phyloP scores from a whole-genome alignment of 1,140 invertebrate species.

The Drosophila sulfurigaster region DNA sequence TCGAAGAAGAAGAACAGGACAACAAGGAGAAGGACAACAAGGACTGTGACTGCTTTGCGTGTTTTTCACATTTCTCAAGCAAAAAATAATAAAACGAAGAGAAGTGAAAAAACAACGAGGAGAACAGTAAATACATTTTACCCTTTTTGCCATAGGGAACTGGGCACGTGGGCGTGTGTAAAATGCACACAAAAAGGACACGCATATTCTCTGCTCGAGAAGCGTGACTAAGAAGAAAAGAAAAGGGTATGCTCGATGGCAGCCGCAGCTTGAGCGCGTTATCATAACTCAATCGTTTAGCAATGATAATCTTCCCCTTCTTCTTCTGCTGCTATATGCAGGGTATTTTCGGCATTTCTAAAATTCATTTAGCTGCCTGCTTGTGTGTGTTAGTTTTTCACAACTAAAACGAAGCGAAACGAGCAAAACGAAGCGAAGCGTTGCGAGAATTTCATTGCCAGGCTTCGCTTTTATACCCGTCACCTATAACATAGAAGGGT shows the following conservation, averaged over 20 bases:
- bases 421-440: slow-evolving; percentile 38
- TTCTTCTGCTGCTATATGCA: neutral
- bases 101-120: slow-evolving; percentile 21
- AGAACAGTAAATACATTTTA: slow-evolving; percentile 72
- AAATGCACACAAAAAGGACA: slow-evolving; percentile 56
- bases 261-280: neutral
- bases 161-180: slow-evolving; percentile 60
- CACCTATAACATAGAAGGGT: too few species aligned
- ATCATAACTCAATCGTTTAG: neutral
- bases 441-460: slow-evolving; percentile 57
- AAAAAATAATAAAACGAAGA: slow-evolving; percentile 43
- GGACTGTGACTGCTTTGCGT: slow-evolving; percentile 57
- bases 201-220: slow-evolving; percentile 42
- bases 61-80: slow-evolving; percentile 65
- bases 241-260: slow-evolving; percentile 44
- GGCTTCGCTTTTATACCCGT: slow-evolving; percentile 20
- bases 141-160: slow-evolving; percentile 53
- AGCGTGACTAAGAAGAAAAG: slow-evolving; percentile 8
- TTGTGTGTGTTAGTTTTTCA: slow-evolving; percentile 67
- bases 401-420: slow-evolving; percentile 54
- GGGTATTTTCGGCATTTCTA: slow-evolving; percentile 10
- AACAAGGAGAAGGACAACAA: slow-evolving; percentile 36
- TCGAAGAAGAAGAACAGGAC: slow-evolving; percentile 11
- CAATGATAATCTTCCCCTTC: neutral
- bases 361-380: slow-evolving; percentile 36